Evolutionary conservation across 2,797 vertebrate genomes (phyloP).

Genomic region (Hemitrygon akajei): DNA sequence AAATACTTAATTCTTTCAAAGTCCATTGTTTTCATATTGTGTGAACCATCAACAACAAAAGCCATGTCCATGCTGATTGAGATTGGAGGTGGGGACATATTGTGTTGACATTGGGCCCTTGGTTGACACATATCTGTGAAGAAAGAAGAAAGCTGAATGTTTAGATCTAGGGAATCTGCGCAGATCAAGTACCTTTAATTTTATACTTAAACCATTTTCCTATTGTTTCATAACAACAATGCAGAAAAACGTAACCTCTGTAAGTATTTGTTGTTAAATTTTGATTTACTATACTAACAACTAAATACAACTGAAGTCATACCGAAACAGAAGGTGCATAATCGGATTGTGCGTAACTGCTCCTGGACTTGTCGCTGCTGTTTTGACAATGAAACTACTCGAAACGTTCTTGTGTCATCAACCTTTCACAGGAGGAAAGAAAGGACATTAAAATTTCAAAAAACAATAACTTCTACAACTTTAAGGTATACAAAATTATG

Average conservation of each 20-base stretch:
- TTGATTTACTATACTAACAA: background rate
- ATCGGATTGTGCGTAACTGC: conserved; percentile 49
- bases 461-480: background rate
- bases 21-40: conserved; percentile 53
- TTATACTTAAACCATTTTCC: background rate
- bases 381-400: conserved; percentile 56
- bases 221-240: background rate
- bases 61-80: conserved; percentile 63
- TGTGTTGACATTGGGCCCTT: conserved; percentile 47
- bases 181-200: background rate
- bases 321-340: conserved; percentile 73
- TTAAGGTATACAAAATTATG: too few relatives aligned
- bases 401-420: conserved; percentile 60
- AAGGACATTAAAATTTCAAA: conserved; percentile 17
- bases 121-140: conserved; percentile 69
- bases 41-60: conserved; percentile 69
- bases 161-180: background rate
- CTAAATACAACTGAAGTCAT: conserved; percentile 42
- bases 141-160: conserved; percentile 35
- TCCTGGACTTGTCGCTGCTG: conserved; percentile 44
- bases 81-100: conserved; percentile 45
- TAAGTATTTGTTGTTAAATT: background rate
- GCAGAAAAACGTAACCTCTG: background rate
- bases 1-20: conserved; percentile 62
- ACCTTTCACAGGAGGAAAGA: conserved; percentile 50